Conservation (phyloP, 2,113 vertebrate genomes). For the Paradisaea rubra region DNA sequence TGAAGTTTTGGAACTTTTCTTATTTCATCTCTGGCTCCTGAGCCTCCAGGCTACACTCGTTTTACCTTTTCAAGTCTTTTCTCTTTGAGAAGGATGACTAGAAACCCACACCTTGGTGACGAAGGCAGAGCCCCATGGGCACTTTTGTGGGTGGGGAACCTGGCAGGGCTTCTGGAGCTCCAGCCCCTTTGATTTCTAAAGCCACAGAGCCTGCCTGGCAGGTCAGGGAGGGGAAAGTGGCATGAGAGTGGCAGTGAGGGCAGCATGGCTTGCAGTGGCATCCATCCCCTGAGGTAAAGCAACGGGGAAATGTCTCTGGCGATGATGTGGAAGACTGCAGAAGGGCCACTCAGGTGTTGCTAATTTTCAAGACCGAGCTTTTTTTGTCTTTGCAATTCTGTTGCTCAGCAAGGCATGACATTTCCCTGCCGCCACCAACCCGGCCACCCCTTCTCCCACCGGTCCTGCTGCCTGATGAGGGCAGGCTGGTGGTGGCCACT, state of each 20-base stretch:
- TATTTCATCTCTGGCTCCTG: neutral
- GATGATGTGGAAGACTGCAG: neutral
- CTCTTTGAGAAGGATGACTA: neutral
- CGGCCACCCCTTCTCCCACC: neutral
- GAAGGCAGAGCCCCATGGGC: neutral
- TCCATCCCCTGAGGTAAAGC: neutral
- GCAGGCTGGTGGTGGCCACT: neutral
- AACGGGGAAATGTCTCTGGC: neutral
- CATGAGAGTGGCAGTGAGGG: neutral
- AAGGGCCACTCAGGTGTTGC: conserved; percentile 36
- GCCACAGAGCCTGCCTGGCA: neutral
- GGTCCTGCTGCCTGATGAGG: neutral
- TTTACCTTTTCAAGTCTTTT: neutral
- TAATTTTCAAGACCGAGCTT: neutral
- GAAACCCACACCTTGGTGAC: neutral
- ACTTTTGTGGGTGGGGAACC: neutral
- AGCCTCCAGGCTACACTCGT: neutral
- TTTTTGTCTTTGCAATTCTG: neutral
- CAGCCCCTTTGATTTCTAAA: neutral
- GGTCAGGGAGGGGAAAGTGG: neutral
- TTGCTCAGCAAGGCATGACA: neutral
- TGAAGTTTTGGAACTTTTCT: neutral
- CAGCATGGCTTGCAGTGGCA: neutral
- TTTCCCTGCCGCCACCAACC: rapidly evolving
- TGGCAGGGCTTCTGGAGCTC: neutral